These are phyloP conservation scores for Trachelus iudaicus DNA, from an alignment of 2,888 invertebrate genomes.

Conservation along the genomic window DNA sequence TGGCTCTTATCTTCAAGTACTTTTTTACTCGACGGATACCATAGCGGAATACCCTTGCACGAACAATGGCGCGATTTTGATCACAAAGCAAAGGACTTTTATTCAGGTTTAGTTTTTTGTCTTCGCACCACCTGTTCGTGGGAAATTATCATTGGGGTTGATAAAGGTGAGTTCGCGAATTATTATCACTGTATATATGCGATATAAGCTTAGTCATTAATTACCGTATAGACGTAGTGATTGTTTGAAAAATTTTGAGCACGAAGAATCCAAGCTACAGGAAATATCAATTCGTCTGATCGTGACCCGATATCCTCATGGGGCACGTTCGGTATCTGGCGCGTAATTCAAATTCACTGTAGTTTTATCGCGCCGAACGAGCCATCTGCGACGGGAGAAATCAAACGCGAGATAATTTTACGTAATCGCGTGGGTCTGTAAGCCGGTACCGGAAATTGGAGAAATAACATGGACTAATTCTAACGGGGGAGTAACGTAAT, in stretches of 20 bases:
- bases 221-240: not conserved
- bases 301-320: constrained; percentile 4
- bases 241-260: not conserved
- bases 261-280: not conserved
- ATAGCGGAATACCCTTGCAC: constrained; percentile 8
- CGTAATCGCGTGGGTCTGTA: not conserved
- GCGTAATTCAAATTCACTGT: constrained; percentile 10
- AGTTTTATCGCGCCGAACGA: not conserved
- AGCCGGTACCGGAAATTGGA: not conserved
- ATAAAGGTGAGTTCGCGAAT: not conserved
- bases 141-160: constrained; percentile 24
- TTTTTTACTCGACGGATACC: not conserved
- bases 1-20: constrained; percentile 1
- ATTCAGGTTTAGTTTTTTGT: constrained; percentile 12
- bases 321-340: not conserved
- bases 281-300: constrained; percentile 13
- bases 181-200: too few relatives aligned
- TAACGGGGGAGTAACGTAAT: not conserved
- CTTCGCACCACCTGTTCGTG: constrained; percentile 45
- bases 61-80: constrained; percentile 30
- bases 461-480: not conserved
- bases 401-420: not conserved
- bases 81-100: not conserved
- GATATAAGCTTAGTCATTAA: too few relatives aligned
- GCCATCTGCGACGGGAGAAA: not conserved